Evolutionary conservation across 2,888 invertebrate genomes (phyloP).

Genomic region (Coenonympha glycerion): DNA sequence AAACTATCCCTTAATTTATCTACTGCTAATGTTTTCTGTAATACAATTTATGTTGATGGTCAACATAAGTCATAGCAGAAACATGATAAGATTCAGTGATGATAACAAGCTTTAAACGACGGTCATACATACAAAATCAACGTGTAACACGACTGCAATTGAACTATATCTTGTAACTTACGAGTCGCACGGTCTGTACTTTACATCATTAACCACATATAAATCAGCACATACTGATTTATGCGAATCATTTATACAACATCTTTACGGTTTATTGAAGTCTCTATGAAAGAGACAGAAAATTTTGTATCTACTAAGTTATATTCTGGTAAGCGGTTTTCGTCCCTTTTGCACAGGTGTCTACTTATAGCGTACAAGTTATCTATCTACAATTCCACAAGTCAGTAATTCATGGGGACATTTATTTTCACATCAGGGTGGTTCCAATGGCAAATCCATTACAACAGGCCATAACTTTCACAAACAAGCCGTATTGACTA

Average conservation of each 20-base stretch:
- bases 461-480: slow-evolving; percentile 29
- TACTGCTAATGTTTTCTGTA: no score
- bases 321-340: no score
- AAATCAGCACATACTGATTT: slow-evolving; percentile 2
- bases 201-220: not conserved
- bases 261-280: no score
- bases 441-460: slow-evolving; percentile 20
- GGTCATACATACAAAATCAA: not conserved
- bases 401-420: slow-evolving; percentile 7
- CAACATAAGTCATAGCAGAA: no score
- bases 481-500: slow-evolving; percentile 36
- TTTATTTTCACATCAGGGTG: slow-evolving; percentile 21
- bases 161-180: not conserved
- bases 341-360: no score
- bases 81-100: not conserved
- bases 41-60: no score
- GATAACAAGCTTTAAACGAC: not conserved
- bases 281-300: no score
- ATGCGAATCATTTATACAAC: slow-evolving; percentile 4
- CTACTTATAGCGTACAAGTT: no score
- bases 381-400: slow-evolving; percentile 1
- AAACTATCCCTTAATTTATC: no score
- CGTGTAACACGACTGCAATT: not conserved
- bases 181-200: not conserved
- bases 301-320: no score